A percentile compares a stretch with the other conserved stretches of the same genome.
Evolutionary conservation across 2,888 invertebrate genomes (phyloP).

Genomic region (Athripsodes cinereus): DNA sequence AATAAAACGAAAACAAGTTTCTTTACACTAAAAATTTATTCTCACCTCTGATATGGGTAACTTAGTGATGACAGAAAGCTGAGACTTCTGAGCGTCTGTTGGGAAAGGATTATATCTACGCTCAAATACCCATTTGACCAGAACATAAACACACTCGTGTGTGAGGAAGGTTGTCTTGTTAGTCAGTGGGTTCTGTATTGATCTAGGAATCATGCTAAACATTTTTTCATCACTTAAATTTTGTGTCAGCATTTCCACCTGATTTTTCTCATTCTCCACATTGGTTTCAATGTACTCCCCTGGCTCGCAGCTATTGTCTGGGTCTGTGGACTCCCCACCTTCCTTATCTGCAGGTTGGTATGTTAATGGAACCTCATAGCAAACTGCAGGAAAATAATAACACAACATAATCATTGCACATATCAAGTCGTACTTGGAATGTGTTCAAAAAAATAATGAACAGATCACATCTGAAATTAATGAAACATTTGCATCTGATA

Average conservation of each 20-base stretch:
- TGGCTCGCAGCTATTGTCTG: not conserved
- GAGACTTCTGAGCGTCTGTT: not conserved
- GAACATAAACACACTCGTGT: not conserved
- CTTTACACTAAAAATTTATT: too few relatives aligned
- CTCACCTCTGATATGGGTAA: not conserved
- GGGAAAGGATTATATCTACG: not conserved
- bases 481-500: too few relatives aligned
- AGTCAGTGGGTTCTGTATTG: not conserved
- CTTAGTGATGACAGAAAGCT: not conserved
- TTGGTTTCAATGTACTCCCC: not conserved
- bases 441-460: too few relatives aligned
- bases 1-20: too few relatives aligned
- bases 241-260: not conserved
- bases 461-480: too few relatives aligned
- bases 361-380: not conserved
- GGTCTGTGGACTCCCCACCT: not conserved
- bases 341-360: not conserved
- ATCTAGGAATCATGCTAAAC: not conserved
- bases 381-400: too few relatives aligned
- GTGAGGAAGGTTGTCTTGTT: not conserved
- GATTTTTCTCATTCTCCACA: not conserved
- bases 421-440: too few relatives aligned
- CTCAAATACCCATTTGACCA: not conserved
- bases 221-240: not conserved
- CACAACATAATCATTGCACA: too few relatives aligned